These are phyloP conservation scores for Melieria picta DNA, from an alignment of 2,888 invertebrate genomes.

Conservation along the genomic window DNA sequence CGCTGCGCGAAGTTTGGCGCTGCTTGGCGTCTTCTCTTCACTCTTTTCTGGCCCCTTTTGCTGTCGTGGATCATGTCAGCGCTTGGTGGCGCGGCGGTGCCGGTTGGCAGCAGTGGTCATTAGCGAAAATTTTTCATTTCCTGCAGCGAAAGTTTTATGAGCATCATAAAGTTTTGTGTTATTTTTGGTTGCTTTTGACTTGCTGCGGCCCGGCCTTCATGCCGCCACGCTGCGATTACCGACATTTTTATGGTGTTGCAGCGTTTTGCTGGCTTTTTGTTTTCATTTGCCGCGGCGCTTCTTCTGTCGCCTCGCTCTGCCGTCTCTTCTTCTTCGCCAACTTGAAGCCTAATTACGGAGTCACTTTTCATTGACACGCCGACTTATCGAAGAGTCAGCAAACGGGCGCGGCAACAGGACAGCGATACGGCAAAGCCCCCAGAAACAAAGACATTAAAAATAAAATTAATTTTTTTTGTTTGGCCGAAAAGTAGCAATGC, in stretches of 20 bases:
- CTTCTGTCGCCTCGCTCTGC: not conserved
- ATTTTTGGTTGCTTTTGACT: not conserved
- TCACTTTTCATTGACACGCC: constrained; percentile 1
- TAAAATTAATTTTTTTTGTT: no score
- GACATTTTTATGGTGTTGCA: not conserved
- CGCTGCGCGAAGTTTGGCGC: not conserved
- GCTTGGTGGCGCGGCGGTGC: no score
- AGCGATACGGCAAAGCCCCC: no score
- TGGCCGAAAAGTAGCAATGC: no score
- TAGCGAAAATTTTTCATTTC: constrained; percentile 12
- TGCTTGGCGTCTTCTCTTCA: not conserved
- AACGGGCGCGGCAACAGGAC: no score
- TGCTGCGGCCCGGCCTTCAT: no score
- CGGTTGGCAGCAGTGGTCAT: constrained; percentile 1
- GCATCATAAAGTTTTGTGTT: not conserved
- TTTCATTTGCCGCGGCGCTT: not conserved
- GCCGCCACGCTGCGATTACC: no score
- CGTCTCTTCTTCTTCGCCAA: not conserved
- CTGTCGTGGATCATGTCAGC: no score
- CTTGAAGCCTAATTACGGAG: not conserved
- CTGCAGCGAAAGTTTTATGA: constrained; percentile 12
- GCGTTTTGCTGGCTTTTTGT: not conserved
- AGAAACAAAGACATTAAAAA: no score
- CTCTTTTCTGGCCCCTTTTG: not conserved
- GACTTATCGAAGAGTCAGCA: not conserved